These are phyloP conservation scores for Eospalax fontanierii DNA, from an alignment of 2,797 vertebrate genomes.

Conservation along the genomic window DNA sequence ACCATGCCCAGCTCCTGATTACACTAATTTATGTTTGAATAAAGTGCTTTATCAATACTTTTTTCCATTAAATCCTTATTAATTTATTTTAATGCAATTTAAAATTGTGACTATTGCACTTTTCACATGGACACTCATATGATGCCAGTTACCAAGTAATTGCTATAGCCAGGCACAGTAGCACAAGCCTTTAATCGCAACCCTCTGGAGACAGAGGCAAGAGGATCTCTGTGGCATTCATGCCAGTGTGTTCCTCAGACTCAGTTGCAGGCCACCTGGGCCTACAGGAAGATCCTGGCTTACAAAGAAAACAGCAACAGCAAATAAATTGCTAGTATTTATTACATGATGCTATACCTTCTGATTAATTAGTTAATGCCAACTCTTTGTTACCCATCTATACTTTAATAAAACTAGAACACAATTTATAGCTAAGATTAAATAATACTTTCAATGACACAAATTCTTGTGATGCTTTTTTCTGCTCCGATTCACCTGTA, in stretches of 20 bases:
- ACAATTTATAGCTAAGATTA: background rate
- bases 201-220: too few species aligned
- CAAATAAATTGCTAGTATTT: background rate
- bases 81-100: background rate
- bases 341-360: background rate
- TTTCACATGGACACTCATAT: background rate
- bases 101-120: background rate
- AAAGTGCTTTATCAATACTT: background rate
- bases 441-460: background rate
- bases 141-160: background rate
- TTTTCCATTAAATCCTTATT: background rate
- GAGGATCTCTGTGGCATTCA: too few species aligned
- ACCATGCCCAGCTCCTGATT: too few species aligned
- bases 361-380: background rate
- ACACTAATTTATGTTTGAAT: background rate
- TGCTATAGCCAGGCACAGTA: background rate
- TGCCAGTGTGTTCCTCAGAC: too few species aligned
- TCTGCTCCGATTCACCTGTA: background rate
- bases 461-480: background rate
- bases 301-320: too few species aligned
- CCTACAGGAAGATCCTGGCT: too few species aligned
- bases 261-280: too few species aligned
- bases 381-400: background rate
- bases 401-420: background rate
- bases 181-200: too few species aligned